phyloP scores from a whole-genome alignment of 1,140 invertebrate genomes.

The Euura saliciscinereae region DNA sequence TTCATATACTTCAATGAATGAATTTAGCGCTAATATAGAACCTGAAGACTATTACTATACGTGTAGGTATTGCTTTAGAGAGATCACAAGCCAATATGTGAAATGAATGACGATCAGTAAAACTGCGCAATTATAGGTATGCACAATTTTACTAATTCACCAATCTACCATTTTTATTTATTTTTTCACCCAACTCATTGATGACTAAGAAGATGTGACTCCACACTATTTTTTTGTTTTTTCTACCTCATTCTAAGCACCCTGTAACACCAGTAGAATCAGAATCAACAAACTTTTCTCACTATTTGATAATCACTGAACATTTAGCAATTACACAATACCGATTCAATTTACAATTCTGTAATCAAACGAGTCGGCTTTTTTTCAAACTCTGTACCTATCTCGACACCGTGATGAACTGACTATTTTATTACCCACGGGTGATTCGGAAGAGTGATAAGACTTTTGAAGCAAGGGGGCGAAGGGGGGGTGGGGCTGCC shows the following conservation, averaged over 20 bases:
- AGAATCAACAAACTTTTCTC: not conserved
- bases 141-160: not conserved
- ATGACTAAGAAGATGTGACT: too few relatives aligned
- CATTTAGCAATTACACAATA: too few relatives aligned
- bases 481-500: too few relatives aligned
- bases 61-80: not conserved
- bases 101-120: not conserved
- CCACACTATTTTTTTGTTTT: not conserved
- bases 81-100: not conserved
- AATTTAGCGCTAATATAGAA: too few relatives aligned
- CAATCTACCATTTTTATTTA: not conserved
- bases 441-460: too few relatives aligned
- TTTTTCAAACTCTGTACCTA: too few relatives aligned
- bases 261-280: not conserved
- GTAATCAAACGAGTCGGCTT: too few relatives aligned
- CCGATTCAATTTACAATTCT: not conserved
- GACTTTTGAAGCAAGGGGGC: too few relatives aligned
- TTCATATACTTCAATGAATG: not conserved
- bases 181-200: too few relatives aligned
- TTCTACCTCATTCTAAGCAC: not conserved
- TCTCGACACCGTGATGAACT: too few relatives aligned
- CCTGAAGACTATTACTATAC: too few relatives aligned
- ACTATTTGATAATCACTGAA: not conserved
- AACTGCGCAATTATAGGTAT: not conserved
- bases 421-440: too few relatives aligned